These are phyloP conservation scores for Listronotus bonariensis DNA, from an alignment of 1,140 invertebrate genomes.

Conservation along the genomic window DNA sequence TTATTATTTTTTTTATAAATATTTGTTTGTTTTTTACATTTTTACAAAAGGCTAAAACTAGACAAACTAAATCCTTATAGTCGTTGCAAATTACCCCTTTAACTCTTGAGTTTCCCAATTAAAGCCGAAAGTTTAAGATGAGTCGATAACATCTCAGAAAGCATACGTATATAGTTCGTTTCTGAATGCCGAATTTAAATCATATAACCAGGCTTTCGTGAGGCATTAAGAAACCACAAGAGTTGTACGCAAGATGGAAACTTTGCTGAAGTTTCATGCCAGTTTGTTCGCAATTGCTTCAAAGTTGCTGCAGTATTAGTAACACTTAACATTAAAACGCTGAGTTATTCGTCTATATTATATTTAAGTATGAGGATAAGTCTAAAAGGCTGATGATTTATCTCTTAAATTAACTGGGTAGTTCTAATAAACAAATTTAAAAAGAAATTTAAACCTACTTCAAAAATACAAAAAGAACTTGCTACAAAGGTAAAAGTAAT, in stretches of 20 bases:
- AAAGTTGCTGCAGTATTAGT: slow-evolving; percentile 45
- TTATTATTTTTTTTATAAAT: no score
- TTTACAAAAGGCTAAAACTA: no score
- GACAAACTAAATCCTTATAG: no score
- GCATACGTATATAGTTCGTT: slow-evolving; percentile 19
- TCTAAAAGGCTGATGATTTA: background rate
- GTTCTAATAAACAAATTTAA: no score
- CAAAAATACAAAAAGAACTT: no score
- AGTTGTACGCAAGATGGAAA: slow-evolving; percentile 40
- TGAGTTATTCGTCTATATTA: slow-evolving; percentile 12
- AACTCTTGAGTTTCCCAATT: slow-evolving; percentile 24
- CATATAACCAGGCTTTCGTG: slow-evolving; percentile 31
- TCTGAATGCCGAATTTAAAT: slow-evolving; percentile 21
- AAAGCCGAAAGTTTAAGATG: slow-evolving; percentile 28
- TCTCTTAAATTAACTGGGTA: no score
- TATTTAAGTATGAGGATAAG: slow-evolving; percentile 9
- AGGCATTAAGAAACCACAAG: slow-evolving; percentile 36
- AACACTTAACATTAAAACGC: slow-evolving; percentile 38
- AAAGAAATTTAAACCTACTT: no score
- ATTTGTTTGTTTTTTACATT: no score
- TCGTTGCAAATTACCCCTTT: slow-evolving; percentile 13
- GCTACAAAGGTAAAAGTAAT: no score
- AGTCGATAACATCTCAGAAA: slow-evolving; percentile 29
- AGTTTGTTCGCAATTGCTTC: slow-evolving; percentile 46
- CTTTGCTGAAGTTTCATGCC: slow-evolving; percentile 38